These are phyloP conservation scores for Patella pellucida DNA, from an alignment of 2,888 invertebrate species.

Conservation along the genomic window DNA sequence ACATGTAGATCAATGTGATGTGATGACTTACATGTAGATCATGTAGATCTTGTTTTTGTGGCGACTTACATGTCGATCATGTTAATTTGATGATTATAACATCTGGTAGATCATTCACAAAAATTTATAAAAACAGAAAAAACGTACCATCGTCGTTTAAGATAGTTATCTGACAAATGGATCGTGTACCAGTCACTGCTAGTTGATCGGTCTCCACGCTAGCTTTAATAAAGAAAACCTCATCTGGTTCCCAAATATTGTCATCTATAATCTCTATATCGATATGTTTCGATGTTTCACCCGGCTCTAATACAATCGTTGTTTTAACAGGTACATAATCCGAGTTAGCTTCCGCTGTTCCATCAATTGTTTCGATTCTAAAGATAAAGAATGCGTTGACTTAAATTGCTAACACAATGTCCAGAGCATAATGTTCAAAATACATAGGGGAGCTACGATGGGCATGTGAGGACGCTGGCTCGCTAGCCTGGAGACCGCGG, in stretches of 20 bases:
- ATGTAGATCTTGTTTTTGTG: too few relatives aligned
- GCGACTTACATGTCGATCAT: too few relatives aligned
- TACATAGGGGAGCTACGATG: too few relatives aligned
- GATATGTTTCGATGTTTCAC: constrained; percentile 73
- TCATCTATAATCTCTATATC: constrained; percentile 75
- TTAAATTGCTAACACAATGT: too few relatives aligned
- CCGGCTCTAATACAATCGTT: constrained; percentile 74
- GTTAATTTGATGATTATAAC: too few relatives aligned
- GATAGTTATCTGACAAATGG: constrained; percentile 75
- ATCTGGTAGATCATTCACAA: too few relatives aligned
- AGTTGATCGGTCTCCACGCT: constrained; percentile 56
- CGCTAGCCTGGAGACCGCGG: too few relatives aligned
- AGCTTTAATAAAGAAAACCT: constrained; percentile 76
- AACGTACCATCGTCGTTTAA: constrained; percentile 75
- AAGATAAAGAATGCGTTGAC: too few relatives aligned
- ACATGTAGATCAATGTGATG: too few relatives aligned
- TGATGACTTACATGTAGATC: too few relatives aligned
- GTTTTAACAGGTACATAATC: constrained; percentile 75
- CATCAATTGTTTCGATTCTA: constrained; percentile 76
- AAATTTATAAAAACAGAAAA: not conserved
- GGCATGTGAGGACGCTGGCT: too few relatives aligned
- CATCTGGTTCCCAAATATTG: constrained; percentile 77
- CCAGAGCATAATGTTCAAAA: too few relatives aligned
- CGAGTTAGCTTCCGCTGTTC: constrained; percentile 74
- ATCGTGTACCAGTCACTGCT: constrained; percentile 73